Conservation (phyloP, 2,113 vertebrate genomes). For the Gymnarchus niloticus region DNA sequence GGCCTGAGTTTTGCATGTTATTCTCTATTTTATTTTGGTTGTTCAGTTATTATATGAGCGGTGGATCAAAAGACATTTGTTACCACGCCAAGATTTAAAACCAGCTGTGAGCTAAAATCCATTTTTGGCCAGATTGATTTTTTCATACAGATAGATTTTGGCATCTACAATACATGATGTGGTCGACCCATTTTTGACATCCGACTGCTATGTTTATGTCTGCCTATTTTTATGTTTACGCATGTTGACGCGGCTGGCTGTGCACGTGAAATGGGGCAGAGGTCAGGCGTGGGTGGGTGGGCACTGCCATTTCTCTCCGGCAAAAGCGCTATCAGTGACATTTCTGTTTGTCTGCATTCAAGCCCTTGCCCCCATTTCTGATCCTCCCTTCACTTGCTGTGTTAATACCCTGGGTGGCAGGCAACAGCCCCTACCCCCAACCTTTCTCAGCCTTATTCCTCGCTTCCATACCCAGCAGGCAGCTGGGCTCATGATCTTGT, state of each 20-base stretch:
- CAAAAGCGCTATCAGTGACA: too few species aligned
- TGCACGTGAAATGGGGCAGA: neutral
- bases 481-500: constrained; percentile 1
- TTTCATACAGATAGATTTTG: neutral
- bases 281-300: neutral
- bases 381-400: neutral
- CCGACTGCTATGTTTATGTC: neutral
- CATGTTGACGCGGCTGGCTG: neutral
- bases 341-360: neutral
- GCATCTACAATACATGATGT: neutral
- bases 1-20: neutral
- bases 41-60: neutral
- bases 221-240: neutral
- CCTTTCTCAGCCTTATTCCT: neutral
- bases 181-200: neutral
- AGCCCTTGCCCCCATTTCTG: neutral
- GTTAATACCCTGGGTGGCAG: neutral
- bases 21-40: neutral
- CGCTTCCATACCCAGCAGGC: neutral
- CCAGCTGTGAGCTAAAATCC: neutral
- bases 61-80: neutral
- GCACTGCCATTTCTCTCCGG: neutral
- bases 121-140: neutral
- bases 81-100: neutral
- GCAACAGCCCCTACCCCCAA: neutral